Evolutionary conservation across 2,797 vertebrate species (phyloP), one percentile per base, ranked within the genome.

Genomic region (Amphiprion clarkii): DNA sequence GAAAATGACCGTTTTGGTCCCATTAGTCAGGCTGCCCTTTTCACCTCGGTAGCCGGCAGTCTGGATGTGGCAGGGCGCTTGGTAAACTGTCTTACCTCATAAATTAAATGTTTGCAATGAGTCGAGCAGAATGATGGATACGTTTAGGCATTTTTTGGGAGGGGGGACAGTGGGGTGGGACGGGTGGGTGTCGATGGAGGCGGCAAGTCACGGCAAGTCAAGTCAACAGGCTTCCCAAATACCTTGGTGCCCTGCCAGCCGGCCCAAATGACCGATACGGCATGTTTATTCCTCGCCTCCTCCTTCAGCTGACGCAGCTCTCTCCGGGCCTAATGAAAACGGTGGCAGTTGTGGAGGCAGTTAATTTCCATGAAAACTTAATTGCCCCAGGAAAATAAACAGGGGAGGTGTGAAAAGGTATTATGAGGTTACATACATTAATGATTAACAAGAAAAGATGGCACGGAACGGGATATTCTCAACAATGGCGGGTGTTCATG

Each of bases 211-310:
- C 85, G 63, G 71, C 87, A 91, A 86, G 74, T 79, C 79, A 86
- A 79, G 67, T 82, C 84, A 81, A 88, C 85, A 88, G 88, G 81
- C 89, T 91, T 90, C 85, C 91, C 82, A 96, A 96, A 96, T 98
- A 99, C 98, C 98, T 99, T 97, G 82, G 96, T 96, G 96, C 97
- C 98, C 95, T 97, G 97, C 98, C 98, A 99, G 95, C 94, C 97
- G 96, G 97, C 96, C 98, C 98, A 98, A 95, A 99, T 97, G 96
- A 98, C 98, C 95, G 97, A 97, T 94, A 99, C 96, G 88, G 98
- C 97, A 88, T 95, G 97, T 95, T 96, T 98, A 97, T 96, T 97
- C 95, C 96, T 97, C 92, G 96, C 97, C 94, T 94, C 96, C 93
- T 98, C 95, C 97, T 99, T 98, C 95, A 98, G 96, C 83, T 95